Evolutionary conservation across 2,113 vertebrate species (phyloP), one percentile per base, ranked within the genome.

Genomic region (Pica pica): DNA sequence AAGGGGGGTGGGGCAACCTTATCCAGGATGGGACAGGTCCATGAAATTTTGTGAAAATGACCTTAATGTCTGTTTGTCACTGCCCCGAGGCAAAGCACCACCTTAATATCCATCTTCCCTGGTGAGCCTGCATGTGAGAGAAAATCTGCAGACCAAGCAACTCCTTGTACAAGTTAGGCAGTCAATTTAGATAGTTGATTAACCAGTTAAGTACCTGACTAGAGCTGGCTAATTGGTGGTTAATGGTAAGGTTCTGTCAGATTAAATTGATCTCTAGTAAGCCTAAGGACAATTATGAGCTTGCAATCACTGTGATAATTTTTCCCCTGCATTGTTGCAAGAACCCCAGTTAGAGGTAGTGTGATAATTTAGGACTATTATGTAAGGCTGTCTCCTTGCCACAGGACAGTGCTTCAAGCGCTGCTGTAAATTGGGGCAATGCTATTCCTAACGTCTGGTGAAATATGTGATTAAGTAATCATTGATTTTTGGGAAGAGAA

Each of bases 351-450:
- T 53, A 71, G 68, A 67, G 52, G 49, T 73, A 90, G 83, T 37
- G 56, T 42, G 30, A 44, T 91, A 44, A 88, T 92, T 86, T 86
- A 64, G 92, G 44, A 41, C 37, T 69, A 35, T 96, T 97, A 93
- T 39, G 8, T 90, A 94, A 96, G 90, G 35, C 68, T 83, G 60
- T 93, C 64, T 75, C 76, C 92, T 95, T 94, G 88, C 79, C 65
- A 71, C 37, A 90, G 88, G 90, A 87, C 90, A 84, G 31, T 27
- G 68, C 79, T 81, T 86, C 76, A 52, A 88, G 92, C 24, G 0
- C 60, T 85, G 37, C 44, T 87, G 8, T 56, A 44, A 88, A 94
- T 30, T 80, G 55, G 56, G 67, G 46, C 70, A 52, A 64, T 87
- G 70, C 5, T 88, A 26, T 83, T 97, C 65, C 71, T 90, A 91